Conservation (phyloP, 2,888 invertebrate species). For the Melangyna quadrimaculata region DNA sequence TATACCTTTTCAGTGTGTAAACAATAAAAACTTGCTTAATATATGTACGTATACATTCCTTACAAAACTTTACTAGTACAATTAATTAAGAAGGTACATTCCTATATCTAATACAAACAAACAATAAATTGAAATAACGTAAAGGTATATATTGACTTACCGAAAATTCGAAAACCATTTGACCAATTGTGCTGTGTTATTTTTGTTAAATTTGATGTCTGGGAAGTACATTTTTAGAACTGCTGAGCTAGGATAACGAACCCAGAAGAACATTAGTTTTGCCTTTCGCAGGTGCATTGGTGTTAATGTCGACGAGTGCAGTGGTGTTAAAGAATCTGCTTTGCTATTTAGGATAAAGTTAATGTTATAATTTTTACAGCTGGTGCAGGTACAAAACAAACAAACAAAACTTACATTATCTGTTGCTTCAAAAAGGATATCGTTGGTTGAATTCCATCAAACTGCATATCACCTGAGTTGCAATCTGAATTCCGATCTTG, state of each 20-base stretch:
- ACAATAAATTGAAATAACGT: too few relatives aligned
- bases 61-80: too few relatives aligned
- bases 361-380: neutral
- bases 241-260: conserved; percentile 98
- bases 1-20: too few relatives aligned
- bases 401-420: conserved; percentile 75
- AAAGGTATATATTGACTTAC: conserved; percentile 85
- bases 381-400: neutral
- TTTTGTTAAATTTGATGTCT: conserved; percentile 99
- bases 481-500: conserved; percentile 94
- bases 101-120: too few relatives aligned
- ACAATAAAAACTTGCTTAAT: too few relatives aligned
- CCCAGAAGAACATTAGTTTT: conserved; percentile 99
- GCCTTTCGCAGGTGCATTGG: conserved; percentile 99
- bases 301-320: conserved; percentile 97
- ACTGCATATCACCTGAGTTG: conserved; percentile 94
- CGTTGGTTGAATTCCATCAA: conserved; percentile 96
- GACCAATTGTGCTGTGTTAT: conserved; percentile 99
- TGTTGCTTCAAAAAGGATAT: conserved; percentile 93
- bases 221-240: conserved; percentile 99
- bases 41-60: too few relatives aligned
- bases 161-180: conserved; percentile 99
- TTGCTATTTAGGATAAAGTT: conserved; percentile 74
- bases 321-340: conserved; percentile 89
- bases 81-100: too few relatives aligned